These are phyloP conservation scores for Sialis fuliginosa DNA, from an alignment of 2,888 invertebrate genomes.

Conservation along the genomic window DNA sequence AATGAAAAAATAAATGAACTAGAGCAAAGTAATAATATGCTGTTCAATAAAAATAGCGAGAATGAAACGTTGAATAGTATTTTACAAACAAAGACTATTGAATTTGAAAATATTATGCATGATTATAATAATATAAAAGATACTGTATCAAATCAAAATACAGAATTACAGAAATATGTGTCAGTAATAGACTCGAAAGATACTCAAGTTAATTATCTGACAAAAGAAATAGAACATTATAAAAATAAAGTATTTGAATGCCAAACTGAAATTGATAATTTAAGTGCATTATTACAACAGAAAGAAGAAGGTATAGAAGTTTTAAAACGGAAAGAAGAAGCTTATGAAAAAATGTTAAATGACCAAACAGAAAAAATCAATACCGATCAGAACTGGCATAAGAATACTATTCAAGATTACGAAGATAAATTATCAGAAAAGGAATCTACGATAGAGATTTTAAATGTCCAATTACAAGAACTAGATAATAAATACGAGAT, in stretches of 20 bases:
- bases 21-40: too few species aligned
- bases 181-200: constrained; percentile 8
- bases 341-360: constrained; percentile 27
- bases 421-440: not conserved
- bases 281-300: not conserved
- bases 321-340: constrained; percentile 28
- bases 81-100: too few species aligned
- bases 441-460: not conserved
- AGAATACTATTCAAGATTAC: not conserved
- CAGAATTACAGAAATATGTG: constrained; percentile 8
- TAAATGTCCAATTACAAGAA: too few species aligned
- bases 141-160: constrained; percentile 8
- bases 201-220: constrained; percentile 5
- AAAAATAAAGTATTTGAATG: not conserved
- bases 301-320: constrained; percentile 8
- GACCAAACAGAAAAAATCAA: not conserved
- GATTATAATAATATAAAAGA: constrained; percentile 4
- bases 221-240: not conserved
- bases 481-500: too few species aligned
- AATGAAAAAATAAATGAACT: not conserved
- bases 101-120: not conserved
- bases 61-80: not conserved
- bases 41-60: not conserved
- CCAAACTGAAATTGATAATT: not conserved
- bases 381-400: not conserved